Evolutionary conservation across 2,888 invertebrate species (phyloP).

Genomic region (Harpagoxenus sublaevis): DNA sequence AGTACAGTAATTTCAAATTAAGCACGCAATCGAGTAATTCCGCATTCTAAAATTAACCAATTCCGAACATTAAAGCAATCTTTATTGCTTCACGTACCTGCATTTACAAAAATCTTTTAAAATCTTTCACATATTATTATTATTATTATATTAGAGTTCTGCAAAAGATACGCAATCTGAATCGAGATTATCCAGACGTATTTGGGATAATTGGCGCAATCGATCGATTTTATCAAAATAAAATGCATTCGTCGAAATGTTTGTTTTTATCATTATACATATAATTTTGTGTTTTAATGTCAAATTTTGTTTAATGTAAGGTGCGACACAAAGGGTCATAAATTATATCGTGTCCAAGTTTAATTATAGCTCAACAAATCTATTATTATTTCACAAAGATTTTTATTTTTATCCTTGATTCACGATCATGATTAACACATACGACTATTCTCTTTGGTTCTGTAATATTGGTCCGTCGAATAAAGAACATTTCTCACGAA

Average conservation of each 20-base stretch:
- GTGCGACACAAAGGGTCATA: neutral
- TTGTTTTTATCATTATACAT: neutral
- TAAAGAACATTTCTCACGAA: neutral
- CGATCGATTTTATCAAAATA: neutral
- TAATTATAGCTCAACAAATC: neutral
- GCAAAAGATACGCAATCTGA: neutral
- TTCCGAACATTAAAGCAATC: neutral
- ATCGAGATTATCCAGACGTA: neutral
- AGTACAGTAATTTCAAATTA: neutral
- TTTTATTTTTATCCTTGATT: neutral
- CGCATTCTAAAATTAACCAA: neutral
- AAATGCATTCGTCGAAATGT: neutral
- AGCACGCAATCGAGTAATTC: neutral
- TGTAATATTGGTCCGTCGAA: neutral
- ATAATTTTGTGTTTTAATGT: neutral
- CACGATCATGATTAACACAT: neutral
- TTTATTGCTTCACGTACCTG: neutral
- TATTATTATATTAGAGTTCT: neutral
- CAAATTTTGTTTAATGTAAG: neutral
- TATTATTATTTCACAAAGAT: neutral
- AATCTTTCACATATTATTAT: neutral
- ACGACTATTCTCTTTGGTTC: neutral
- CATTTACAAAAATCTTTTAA: conserved; percentile 6
- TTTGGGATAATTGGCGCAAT: neutral
- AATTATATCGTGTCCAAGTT: neutral